These are phyloP conservation scores for Propithecus deckenii DNA, from an alignment of 2,797 vertebrate species.

Conservation along the genomic window DNA sequence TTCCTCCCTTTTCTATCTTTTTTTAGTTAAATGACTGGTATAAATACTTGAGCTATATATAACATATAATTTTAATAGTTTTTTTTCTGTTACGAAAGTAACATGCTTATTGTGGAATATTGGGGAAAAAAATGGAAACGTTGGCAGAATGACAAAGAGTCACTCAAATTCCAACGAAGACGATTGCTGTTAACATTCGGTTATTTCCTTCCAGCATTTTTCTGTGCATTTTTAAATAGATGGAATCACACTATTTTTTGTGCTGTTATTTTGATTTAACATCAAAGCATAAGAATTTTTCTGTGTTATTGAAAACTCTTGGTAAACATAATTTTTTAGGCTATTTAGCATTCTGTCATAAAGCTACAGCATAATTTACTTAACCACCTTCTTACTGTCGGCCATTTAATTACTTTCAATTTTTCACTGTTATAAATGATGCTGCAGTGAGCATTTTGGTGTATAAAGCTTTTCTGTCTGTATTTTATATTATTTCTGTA, in stretches of 20 bases:
- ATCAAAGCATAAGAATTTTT: conserved; percentile 19
- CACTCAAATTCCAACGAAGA: conserved; percentile 37
- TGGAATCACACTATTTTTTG: background rate
- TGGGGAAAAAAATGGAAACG: background rate
- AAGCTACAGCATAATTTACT: conserved; percentile 70
- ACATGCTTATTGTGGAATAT: background rate
- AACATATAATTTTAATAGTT: background rate
- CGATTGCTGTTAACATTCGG: conserved; percentile 36
- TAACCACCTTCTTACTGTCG: conserved; percentile 71
- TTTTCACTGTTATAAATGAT: conserved; percentile 76
- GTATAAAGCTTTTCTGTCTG: conserved; percentile 53
- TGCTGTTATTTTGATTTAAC: conserved; percentile 42
- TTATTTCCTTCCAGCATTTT: conserved; percentile 47
- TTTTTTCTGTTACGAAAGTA: conserved; percentile 23
- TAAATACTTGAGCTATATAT: background rate
- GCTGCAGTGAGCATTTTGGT: conserved; percentile 33
- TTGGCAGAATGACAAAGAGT: background rate
- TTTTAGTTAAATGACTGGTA: background rate
- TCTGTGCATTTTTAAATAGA: conserved; percentile 25
- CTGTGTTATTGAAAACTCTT: conserved; percentile 63
- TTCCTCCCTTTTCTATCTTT: background rate
- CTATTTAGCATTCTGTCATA: conserved; percentile 71
- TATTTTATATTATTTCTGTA: conserved; percentile 62
- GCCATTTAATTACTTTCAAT: conserved; percentile 74
- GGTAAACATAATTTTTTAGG: conserved; percentile 69